These are phyloP conservation scores for Barbus barbus DNA, from an alignment of 2,113 vertebrate genomes.

Conservation along the genomic window DNA sequence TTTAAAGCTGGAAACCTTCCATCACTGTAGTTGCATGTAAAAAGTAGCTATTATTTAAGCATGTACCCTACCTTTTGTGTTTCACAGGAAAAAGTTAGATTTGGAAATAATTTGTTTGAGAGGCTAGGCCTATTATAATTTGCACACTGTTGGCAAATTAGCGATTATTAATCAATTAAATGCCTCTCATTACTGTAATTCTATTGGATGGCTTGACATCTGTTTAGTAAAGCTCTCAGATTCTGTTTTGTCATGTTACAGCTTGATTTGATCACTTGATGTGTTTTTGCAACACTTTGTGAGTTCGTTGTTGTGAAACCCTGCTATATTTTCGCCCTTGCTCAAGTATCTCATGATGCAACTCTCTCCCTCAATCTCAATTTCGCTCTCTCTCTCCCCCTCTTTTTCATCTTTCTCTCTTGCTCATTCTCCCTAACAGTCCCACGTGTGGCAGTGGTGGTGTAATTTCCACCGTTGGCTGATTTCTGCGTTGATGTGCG, in stretches of 20 bases:
- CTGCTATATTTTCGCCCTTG: not conserved
- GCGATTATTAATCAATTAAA: not conserved
- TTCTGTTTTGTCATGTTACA: not conserved
- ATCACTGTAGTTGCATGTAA: too few relatives aligned
- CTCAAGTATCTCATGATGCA: constrained; percentile 13
- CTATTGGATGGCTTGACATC: not conserved
- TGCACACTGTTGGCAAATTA: not conserved
- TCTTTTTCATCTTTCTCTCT: not conserved
- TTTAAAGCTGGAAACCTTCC: too few relatives aligned
- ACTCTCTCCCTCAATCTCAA: not conserved
- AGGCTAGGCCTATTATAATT: not conserved
- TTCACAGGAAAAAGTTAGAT: not conserved
- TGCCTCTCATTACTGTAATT: not conserved
- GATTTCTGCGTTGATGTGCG: constrained; percentile 40
- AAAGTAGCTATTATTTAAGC: too few relatives aligned
- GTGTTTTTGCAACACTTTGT: not conserved
- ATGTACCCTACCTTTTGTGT: too few relatives aligned
- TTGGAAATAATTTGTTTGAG: not conserved
- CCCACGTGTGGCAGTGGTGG: constrained; percentile 31
- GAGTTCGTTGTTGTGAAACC: not conserved
- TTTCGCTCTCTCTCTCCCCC: not conserved
- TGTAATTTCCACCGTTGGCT: constrained; percentile 44
- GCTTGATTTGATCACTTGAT: not conserved
- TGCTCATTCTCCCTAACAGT: not conserved
- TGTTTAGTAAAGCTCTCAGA: not conserved